Base-by-base conservation (phyloP, 2,797 vertebrate genomes). In the Diplodus sargus region DNA sequence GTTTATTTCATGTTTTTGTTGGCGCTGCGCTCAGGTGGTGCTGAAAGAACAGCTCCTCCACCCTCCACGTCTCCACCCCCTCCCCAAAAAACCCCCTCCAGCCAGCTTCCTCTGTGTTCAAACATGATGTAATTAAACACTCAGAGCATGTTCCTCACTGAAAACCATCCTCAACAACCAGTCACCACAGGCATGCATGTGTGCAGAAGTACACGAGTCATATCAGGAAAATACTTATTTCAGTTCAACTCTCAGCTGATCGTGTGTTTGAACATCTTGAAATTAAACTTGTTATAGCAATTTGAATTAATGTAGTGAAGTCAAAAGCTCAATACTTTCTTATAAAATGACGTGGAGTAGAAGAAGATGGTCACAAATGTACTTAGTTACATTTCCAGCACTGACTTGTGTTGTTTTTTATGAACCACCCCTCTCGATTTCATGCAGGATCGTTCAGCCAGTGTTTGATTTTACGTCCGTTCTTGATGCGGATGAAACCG, bases 1-100 rank as follows among this genome's bases (percentile, higher is more conserved):
- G 70, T 84, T 81, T 60, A 8, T 77, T 79, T 69, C 59, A 25
- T 53, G 65, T 77, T 16, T 18, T 48, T 18, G 47, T 17, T 18
- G 8, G 58, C 61, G 51, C 63, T 42, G 82, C 22, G 81, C 79
- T 86, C 91, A 86, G 87, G 89, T 91, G 89, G 91, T 89, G 90
- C 92, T 91, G 91, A 90, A 90, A 45, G 87, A 64, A 89, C 86
- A 93, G 91, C 90, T 91, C 89, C 89, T 68, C 70, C 74, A 63
- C 67, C 65, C 28, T 28, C 28, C 28, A 28, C 28, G 28, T 28
- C 28, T 4, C 28, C 4, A 4, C 28, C 28, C 25, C 28, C 28
- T 28, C 28, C 28, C 28, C 28, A 28, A 28, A 28, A 25, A 25
- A 28, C 3, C 3, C 3, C 54, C 61, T 48, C 57, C 16, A 58